phyloP scores from a whole-genome alignment of 2,113 vertebrate species.

The Deroptyus accipitrinus region DNA sequence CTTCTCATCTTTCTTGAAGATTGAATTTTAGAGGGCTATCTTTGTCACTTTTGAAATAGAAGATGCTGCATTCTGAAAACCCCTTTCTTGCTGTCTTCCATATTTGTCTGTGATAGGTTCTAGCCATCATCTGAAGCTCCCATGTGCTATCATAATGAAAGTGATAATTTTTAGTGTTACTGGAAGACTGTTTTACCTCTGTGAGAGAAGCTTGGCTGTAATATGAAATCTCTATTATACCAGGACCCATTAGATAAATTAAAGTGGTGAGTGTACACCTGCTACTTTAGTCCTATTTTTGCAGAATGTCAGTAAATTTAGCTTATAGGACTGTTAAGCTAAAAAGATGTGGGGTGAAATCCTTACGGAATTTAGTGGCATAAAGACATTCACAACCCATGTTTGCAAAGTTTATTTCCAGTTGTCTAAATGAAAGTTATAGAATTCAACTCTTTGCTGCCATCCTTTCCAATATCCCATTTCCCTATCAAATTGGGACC shows the following conservation, averaged over 20 bases:
- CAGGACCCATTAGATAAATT: not conserved
- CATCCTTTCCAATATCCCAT: not conserved
- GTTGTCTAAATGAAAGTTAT: not conserved
- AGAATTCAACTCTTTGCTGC: not conserved
- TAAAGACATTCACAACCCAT: not conserved
- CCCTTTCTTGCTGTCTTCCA: not conserved
- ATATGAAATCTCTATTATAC: slow-evolving; percentile 10
- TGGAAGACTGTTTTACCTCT: slow-evolving; percentile 13
- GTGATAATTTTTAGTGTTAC: slow-evolving; percentile 13
- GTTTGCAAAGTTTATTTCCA: not conserved
- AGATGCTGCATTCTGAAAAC: slow-evolving; percentile 8
- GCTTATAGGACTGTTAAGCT: not conserved
- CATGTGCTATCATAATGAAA: slow-evolving; percentile 1
- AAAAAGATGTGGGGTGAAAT: not conserved
- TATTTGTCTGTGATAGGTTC: not conserved
- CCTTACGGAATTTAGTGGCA: not conserved
- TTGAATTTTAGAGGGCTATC: slow-evolving; percentile 24
- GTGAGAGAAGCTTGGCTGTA: not conserved
- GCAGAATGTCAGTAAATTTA: not conserved
- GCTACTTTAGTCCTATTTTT: not conserved
- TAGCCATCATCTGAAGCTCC: not conserved
- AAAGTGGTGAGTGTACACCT: not conserved
- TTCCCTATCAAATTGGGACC: not conserved
- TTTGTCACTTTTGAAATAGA: slow-evolving; percentile 30
- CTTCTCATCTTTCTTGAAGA: slow-evolving; percentile 8